phyloP scores from a whole-genome alignment of 2,797 vertebrate genomes.

The Pantherophis vulpinus region DNA sequence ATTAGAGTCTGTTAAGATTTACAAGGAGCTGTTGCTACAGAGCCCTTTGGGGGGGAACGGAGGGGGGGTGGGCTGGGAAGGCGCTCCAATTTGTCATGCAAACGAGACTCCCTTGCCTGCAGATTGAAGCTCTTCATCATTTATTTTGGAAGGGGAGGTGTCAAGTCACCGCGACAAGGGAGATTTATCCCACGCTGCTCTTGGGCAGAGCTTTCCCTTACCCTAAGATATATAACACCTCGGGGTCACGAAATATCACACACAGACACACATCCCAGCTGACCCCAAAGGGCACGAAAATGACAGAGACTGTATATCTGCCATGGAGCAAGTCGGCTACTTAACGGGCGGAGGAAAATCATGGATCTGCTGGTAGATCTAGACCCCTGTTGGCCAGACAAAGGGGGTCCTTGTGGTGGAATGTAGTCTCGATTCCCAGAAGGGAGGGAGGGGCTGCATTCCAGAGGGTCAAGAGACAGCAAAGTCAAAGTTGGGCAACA shows the following conservation, averaged over 20 bases:
- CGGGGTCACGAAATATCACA: neutral
- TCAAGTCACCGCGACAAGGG: constrained; percentile 11
- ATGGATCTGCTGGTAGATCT: too few species aligned
- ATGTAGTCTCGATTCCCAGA: neutral
- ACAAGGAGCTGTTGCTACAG: constrained; percentile 49
- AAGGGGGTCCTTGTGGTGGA: neutral
- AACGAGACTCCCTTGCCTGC: constrained; percentile 27
- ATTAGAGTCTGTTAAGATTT: constrained; percentile 46
- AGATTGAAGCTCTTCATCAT: constrained; percentile 34
- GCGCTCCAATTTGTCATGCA: constrained; percentile 52
- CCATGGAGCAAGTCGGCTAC: neutral
- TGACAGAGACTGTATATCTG: neutral
- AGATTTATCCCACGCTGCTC: constrained; percentile 18
- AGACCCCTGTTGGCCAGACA: neutral
- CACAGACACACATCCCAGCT: neutral
- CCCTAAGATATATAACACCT: neutral
- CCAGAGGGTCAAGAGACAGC: neutral
- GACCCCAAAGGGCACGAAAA: neutral
- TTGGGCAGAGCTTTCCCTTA: neutral
- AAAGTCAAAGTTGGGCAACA: neutral
- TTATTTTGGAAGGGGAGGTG: constrained; percentile 29
- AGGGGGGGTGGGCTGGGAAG: neutral
- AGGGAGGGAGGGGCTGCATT: neutral
- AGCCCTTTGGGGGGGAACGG: constrained; percentile 31
- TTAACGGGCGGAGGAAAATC: constrained; percentile 7